Percentiles rank a stretch among this genome's conserved stretches.
Conservation (phyloP, 1,140 invertebrate species). For the Linepithema humile region DNA sequence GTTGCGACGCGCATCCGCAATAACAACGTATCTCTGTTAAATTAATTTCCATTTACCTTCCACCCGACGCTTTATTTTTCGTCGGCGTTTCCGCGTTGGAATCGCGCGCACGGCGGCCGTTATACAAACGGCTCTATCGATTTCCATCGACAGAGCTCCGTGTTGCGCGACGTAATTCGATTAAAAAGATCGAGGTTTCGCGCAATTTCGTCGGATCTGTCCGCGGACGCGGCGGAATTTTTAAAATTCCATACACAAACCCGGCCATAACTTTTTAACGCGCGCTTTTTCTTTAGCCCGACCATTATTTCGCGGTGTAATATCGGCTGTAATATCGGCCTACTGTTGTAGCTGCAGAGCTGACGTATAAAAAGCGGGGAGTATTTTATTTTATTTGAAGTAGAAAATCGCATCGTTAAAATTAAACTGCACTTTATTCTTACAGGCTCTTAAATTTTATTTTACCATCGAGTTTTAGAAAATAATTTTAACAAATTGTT, state of each 20-base stretch:
- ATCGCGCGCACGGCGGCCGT: conserved; percentile 26
- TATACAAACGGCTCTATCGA: conserved; percentile 45
- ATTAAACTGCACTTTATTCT: background rate
- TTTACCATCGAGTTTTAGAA: background rate
- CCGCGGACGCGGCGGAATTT: conserved; percentile 15
- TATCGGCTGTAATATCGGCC: conserved; percentile 29
- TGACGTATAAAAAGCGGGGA: background rate
- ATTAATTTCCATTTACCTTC: conserved; percentile 57
- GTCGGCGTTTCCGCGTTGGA: conserved; percentile 12
- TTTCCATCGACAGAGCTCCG: conserved; percentile 38
- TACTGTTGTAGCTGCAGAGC: background rate
- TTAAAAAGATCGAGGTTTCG: conserved; percentile 56
- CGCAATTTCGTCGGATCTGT: conserved; percentile 39
- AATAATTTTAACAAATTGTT: background rate
- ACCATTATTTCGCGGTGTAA: conserved; percentile 48
- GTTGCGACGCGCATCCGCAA: conserved; percentile 20
- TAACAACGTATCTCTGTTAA: conserved; percentile 59
- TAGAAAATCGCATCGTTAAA: background rate
- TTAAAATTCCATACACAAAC: conserved; percentile 42
- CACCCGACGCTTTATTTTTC: conserved; percentile 39
- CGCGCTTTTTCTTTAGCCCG: conserved; percentile 29
- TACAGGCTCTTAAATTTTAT: background rate
- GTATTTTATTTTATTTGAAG: conserved; percentile 1
- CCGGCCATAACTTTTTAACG: conserved; percentile 55
- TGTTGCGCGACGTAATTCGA: conserved; percentile 35